Evolutionary conservation across 2,888 invertebrate species (phyloP), one percentile per base, ranked within the genome.

Genomic region (Lissocephala sabroskyi): DNA sequence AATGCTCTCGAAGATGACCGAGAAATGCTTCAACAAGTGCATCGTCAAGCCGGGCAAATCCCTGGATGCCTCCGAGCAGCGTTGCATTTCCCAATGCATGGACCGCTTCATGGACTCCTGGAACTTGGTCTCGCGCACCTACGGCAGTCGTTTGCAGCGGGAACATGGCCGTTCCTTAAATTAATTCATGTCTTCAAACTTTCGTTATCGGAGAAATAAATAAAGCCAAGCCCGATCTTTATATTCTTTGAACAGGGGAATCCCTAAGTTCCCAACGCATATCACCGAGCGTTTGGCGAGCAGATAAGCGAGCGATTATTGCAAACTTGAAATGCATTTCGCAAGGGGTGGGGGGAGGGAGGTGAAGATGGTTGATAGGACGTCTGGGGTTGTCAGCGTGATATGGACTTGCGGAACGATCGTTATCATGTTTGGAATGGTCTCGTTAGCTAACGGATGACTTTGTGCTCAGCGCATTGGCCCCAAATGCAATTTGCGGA

Each of bases 101-200:
- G 98, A 98, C 85, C 78, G 98, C 79, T 98, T 95, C 87, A 95
- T 97, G 94, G 98, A 98, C 80, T 90, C 96, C 2, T 97, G 95
- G 92, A 95, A 96, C 85, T 86, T 96, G 45, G 95, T 98, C 9
- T 95, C 96, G 9, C 91, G 92, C 84, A 91, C 96, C 0, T 97
- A 97, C 83, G 91, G 92, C 54, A 89, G 88, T 82, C 89, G 97
- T 79, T 87, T 98, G 71, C 93, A 95, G 81, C 88, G 90, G 63
- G 97, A 97, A 28, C 60, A 77, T 40, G 44, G 49, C 42, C 61
- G 57, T 16, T 3, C 7, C 7, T 23, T 17, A 19, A 32, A 19
- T 11, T 28, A 19, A 19, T 45, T 45, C 18, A 7, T n/a, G n/a
- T n/a, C n/a, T n/a, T n/a, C n/a, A n/a, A n/a, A n/a, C n/a, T n/a